Base-by-base conservation (phyloP, 2,113 vertebrate species). In the Solea solea region DNA sequence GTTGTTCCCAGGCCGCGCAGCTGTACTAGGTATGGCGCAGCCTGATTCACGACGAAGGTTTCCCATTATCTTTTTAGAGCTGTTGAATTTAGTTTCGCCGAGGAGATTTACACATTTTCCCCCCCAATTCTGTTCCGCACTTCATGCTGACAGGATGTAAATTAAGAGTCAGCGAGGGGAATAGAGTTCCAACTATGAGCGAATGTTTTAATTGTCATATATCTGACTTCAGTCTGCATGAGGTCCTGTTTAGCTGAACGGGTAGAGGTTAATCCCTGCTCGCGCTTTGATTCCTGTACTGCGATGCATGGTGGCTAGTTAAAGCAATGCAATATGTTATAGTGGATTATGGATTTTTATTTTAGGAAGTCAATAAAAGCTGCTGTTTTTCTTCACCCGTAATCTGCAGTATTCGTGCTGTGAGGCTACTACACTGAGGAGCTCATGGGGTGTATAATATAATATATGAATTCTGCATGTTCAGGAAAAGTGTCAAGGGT, bases 31-130 rank as follows among this genome's bases (percentile, higher is more conserved):
- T 61, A 66, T 55, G 46, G 66, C 28, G 56, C 67, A 6, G 58
- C 60, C 73, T 86, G 72, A 79, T 83, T 87, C 73, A 86, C 7
- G 44, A 65, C 40, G 7, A 76, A 21, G 34, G 16, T 56, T 84
- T 81, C 64, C 45, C 77, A 76, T 81, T 54, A 60, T 91, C 81
- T 72, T 82, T 66, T 54, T 67, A 59, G 52, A 53, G 55, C 78
- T 27, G 54, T 76, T 82, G 64, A 63, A 79, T 77, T 85, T 34
- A 9, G 44, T 74, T 80, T 68, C 62, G 27, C 44, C 2, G 34
- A 15, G 34, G 28, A 70, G 69, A 68, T 86, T 84, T 83, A 74
- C 51, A 68, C 65, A 55, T 67, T 84, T 72, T 64, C 65, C 48
- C 70, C 70, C 57, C 60, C 64, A 51, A 51, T 65, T 73, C 21